Percentiles rank a stretch among this genome's conserved stretches.
Evolutionary conservation across 2,888 invertebrate genomes (phyloP).

Genomic region (Tipula unca): DNA sequence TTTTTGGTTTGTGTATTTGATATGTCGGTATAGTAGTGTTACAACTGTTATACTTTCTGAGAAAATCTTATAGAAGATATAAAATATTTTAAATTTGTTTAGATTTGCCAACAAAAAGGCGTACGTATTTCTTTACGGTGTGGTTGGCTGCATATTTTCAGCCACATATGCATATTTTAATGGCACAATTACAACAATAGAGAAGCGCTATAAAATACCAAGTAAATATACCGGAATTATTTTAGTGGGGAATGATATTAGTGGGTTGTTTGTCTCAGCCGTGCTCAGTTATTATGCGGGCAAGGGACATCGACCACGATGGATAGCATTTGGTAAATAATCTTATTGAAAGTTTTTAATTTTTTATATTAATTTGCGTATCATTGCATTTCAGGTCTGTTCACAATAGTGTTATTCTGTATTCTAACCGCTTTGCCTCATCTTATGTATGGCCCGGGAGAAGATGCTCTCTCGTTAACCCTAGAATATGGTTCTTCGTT

Average conservation of each 20-base stretch:
- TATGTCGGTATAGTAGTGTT: background rate
- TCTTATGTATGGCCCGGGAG: too few species aligned
- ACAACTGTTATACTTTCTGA: background rate
- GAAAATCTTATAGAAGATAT: too few species aligned
- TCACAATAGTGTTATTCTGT: too few species aligned
- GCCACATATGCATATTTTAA: slow-evolving; percentile 64
- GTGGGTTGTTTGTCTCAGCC: too few species aligned
- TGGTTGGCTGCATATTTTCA: slow-evolving; percentile 58
- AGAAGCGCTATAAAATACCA: slow-evolving; percentile 64
- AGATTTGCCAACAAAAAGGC: slow-evolving; percentile 43
- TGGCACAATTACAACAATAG: slow-evolving; percentile 64
- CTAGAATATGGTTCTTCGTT: slow-evolving; percentile 48
- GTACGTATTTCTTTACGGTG: slow-evolving; percentile 53
- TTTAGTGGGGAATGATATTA: too few species aligned
- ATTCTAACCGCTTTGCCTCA: too few species aligned
- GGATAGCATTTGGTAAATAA: slow-evolving; percentile 52
- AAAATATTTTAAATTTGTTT: background rate
- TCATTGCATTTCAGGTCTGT: too few species aligned
- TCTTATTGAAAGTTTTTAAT: slow-evolving; percentile 55
- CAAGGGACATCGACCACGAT: slow-evolving; percentile 61
- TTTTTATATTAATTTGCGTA: too few species aligned
- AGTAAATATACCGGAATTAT: slow-evolving; percentile 62
- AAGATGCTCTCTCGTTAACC: slow-evolving; percentile 54
- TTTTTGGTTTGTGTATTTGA: background rate
- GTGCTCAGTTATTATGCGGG: too few species aligned